A percentile compares a stretch with the other conserved stretches of the same genome.
Conservation (phyloP, 2,888 invertebrate species). For the Saturnia pavonia region DNA sequence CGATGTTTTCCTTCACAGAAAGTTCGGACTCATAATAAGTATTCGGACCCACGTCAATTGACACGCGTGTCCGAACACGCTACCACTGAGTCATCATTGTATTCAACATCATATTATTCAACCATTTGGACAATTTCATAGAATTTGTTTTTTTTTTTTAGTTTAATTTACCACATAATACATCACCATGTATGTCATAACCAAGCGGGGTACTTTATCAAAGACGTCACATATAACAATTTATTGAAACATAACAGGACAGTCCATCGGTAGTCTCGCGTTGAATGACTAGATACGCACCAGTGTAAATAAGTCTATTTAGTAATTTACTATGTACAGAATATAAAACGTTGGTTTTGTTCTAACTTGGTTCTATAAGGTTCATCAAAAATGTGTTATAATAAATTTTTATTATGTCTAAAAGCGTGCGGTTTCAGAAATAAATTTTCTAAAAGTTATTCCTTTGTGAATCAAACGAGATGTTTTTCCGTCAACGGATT, state of each 20-base stretch:
- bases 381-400: constrained; percentile 56
- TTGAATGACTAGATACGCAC: constrained; percentile 16
- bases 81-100: too few relatives aligned
- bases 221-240: constrained; percentile 41
- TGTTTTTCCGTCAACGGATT: constrained; percentile 57
- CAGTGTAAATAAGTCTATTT: constrained; percentile 12
- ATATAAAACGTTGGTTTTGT: neutral
- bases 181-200: constrained; percentile 34
- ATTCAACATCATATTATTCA: too few relatives aligned
- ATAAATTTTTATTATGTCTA: constrained; percentile 46
- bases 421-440: constrained; percentile 41
- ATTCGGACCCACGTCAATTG: too few relatives aligned
- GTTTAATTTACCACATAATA: neutral
- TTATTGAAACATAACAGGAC: constrained; percentile 40
- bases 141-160: neutral
- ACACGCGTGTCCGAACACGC: too few relatives aligned
- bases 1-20: too few relatives aligned
- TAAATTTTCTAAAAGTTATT: constrained; percentile 28
- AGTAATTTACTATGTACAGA: neutral
- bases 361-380: neutral
- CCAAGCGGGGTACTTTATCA: constrained; percentile 46
- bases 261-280: constrained; percentile 34
- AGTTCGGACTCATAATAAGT: too few relatives aligned
- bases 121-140: too few relatives aligned
- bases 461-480: constrained; percentile 37